Evolutionary conservation across 2,797 vertebrate genomes (phyloP).

Genomic region (Bryconaethiops microstoma): DNA sequence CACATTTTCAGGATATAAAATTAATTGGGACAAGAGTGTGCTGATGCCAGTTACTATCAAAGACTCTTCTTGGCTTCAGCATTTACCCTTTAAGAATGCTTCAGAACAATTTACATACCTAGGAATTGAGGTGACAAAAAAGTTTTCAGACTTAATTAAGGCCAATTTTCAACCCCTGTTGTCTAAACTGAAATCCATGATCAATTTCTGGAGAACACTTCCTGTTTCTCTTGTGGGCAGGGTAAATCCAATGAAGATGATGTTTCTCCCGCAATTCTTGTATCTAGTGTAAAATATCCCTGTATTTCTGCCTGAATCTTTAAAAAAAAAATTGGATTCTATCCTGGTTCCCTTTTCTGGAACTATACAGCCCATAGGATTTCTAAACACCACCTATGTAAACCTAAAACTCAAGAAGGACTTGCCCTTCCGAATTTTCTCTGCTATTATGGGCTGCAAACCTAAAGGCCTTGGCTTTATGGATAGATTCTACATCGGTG

Average conservation of each 20-base stretch:
- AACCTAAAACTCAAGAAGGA: neutral
- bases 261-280: neutral
- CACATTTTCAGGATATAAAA: neutral
- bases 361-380: slow-evolving; percentile 11
- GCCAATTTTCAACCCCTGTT: neutral
- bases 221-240: slow-evolving; percentile 3
- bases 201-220: neutral
- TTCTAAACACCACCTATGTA: neutral
- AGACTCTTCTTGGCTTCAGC: neutral
- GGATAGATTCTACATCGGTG: neutral
- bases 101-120: neutral
- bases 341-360: slow-evolving; percentile 8
- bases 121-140: slow-evolving; percentile 9
- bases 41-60: neutral
- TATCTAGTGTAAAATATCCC: slow-evolving; percentile 3
- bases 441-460: slow-evolving; percentile 18
- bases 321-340: neutral
- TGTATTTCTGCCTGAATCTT: slow-evolving; percentile 8
- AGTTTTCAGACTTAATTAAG: neutral
- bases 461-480: neutral
- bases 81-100: neutral
- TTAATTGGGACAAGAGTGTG: no score
- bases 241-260: slow-evolving; percentile 2
- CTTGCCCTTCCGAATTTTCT: neutral
- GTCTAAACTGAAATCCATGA: neutral